Conservation (phyloP, 2,888 invertebrate genomes). For the Pomacea canaliculata region DNA sequence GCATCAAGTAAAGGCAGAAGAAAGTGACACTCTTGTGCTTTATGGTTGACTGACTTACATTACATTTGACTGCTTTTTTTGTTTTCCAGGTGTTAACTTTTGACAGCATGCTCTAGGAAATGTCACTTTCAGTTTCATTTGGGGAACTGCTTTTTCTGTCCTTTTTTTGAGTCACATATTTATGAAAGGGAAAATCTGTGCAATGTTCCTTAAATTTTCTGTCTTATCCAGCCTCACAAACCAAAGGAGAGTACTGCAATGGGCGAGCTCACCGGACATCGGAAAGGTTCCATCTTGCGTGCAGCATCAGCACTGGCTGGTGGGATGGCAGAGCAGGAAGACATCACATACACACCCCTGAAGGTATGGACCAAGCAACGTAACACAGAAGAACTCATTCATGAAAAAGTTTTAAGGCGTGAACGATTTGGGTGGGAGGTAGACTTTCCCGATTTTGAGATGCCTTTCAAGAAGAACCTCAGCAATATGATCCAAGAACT, state of each 20-base stretch:
- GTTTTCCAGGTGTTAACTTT: no score
- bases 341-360: conserved; percentile 64
- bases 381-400: conserved; percentile 62
- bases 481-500: conserved; percentile 49
- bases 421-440: conserved; percentile 69
- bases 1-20: conserved; percentile 23
- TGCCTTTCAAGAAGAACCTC: conserved; percentile 67
- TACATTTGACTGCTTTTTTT: no score
- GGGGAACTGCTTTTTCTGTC: no score
- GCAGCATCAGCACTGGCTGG: conserved; percentile 67
- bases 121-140: no score
- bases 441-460: conserved; percentile 68
- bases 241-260: no score
- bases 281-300: conserved; percentile 66
- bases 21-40: neutral
- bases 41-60: no score
- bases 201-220: no score
- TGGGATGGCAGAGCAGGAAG: conserved; percentile 64
- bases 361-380: conserved; percentile 68
- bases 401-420: conserved; percentile 53
- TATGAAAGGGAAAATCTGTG: no score
- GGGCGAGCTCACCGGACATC: conserved; percentile 32
- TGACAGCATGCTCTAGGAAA: no score
- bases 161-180: no score
- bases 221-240: no score